Evolutionary conservation across 1,140 invertebrate genomes (phyloP).

Genomic region (Monomorium pharaonis): DNA sequence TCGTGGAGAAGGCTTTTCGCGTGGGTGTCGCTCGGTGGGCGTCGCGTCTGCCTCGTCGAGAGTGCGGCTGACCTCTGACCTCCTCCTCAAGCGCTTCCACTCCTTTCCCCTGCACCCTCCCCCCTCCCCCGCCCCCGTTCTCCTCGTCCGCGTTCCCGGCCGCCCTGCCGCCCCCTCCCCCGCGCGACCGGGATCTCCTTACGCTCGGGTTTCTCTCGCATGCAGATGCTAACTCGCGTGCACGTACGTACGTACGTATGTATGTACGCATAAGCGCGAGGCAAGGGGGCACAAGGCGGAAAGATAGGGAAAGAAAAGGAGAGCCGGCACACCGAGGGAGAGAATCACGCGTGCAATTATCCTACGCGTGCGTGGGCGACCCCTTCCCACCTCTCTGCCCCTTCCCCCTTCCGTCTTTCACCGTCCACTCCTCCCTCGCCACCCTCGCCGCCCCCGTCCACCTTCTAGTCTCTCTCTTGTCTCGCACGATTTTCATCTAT

Average conservation of each 20-base stretch:
- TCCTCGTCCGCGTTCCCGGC: not conserved
- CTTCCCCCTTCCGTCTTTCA: slow-evolving; percentile 40
- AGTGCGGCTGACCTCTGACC: slow-evolving; percentile 73
- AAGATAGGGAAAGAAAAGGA: slow-evolving; percentile 42
- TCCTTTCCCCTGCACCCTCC: slow-evolving; percentile 53
- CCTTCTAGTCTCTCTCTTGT: slow-evolving; percentile 21
- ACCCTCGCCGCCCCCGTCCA: slow-evolving; percentile 2
- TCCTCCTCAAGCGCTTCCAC: slow-evolving; percentile 73
- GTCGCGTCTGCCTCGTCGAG: slow-evolving; percentile 83
- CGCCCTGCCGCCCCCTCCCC: slow-evolving; percentile 25
- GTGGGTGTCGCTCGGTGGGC: slow-evolving; percentile 83
- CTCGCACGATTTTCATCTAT: slow-evolving; percentile 62
- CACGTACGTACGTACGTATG: slow-evolving; percentile 43
- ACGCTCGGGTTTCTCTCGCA: slow-evolving; percentile 72
- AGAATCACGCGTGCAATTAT: slow-evolving; percentile 84
- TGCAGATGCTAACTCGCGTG: slow-evolving; percentile 76
- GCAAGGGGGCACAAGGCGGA: slow-evolving; percentile 11
- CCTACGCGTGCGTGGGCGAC: slow-evolving; percentile 82
- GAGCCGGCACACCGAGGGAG: slow-evolving; percentile 80
- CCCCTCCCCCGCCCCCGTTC: slow-evolving; percentile 23
- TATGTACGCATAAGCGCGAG: slow-evolving; percentile 17
- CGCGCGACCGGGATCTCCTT: slow-evolving; percentile 36
- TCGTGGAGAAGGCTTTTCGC: slow-evolving; percentile 72
- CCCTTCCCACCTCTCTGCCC: slow-evolving; percentile 57
- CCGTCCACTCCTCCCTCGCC: slow-evolving; percentile 30